Evolutionary conservation across 2,888 invertebrate genomes (phyloP).

Genomic region (Aspidiotus rigidus): DNA sequence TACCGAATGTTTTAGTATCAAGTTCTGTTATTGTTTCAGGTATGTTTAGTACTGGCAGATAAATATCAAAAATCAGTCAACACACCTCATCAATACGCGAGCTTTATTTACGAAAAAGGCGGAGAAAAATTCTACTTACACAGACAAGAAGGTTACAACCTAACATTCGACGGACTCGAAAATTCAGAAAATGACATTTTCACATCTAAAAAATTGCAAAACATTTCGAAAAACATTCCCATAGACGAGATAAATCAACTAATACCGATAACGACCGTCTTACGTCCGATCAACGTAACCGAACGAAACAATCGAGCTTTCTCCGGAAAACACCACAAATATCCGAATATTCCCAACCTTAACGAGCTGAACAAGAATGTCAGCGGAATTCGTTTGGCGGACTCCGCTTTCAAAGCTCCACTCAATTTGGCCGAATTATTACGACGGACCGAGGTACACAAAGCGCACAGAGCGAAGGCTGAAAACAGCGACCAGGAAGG

Average conservation of each 20-base stretch:
- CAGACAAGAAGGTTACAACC: background rate
- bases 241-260: slow-evolving; percentile 22
- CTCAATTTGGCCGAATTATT: slow-evolving; percentile 17
- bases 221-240: slow-evolving; percentile 18
- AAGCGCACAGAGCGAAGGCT: background rate
- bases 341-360: background rate
- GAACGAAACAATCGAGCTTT: slow-evolving; percentile 2
- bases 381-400: background rate
- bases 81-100: slow-evolving; percentile 19
- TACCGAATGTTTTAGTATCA: too few relatives aligned
- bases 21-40: slow-evolving; percentile 6
- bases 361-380: background rate
- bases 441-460: slow-evolving; percentile 16
- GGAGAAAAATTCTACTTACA: background rate
- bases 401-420: background rate
- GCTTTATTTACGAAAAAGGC: slow-evolving; percentile 15
- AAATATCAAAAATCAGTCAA: slow-evolving; percentile 22
- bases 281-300: slow-evolving; percentile 1
- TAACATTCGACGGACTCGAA: background rate
- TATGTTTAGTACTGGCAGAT: slow-evolving; percentile 21
- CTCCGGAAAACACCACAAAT: background rate
- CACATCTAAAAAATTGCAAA: slow-evolving; percentile 1
- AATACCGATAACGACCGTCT: slow-evolving; percentile 7
- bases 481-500: background rate
- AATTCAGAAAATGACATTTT: background rate